These are phyloP conservation scores for Punctoribates punctum DNA, from an alignment of 2,888 invertebrate species.

Conservation along the genomic window DNA sequence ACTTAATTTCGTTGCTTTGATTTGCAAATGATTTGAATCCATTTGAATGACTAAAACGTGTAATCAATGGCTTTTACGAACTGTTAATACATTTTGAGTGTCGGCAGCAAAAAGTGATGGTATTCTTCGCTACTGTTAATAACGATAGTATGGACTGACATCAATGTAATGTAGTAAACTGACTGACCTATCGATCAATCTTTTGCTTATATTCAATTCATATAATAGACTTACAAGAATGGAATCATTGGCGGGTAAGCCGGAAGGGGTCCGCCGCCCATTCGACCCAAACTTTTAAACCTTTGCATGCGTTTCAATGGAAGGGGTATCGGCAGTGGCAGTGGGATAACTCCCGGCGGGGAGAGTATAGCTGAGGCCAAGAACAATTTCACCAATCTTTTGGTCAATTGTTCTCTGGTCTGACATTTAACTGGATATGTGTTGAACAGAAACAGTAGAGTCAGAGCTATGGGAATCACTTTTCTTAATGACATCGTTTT, in stretches of 20 bases:
- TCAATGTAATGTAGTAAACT: slow-evolving; percentile 14
- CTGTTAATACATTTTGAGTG: neutral
- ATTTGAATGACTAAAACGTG: neutral
- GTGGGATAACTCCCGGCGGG: neutral
- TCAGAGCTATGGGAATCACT: neutral
- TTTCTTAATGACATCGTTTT: neutral
- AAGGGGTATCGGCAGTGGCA: slow-evolving; percentile 10
- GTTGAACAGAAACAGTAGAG: neutral
- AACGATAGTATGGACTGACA: slow-evolving; percentile 5
- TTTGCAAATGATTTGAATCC: neutral
- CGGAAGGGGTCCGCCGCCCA: neutral
- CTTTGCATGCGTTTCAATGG: neutral
- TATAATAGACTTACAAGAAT: slow-evolving; percentile 11
- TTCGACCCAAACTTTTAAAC: neutral
- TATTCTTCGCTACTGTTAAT: slow-evolving; percentile 20
- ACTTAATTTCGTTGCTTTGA: too few species aligned
- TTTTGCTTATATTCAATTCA: neutral
- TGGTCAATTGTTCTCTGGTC: neutral
- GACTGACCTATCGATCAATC: neutral
- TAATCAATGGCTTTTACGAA: neutral
- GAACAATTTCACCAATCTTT: slow-evolving; percentile 7
- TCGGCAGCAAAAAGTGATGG: slow-evolving; percentile 13
- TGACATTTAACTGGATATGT: neutral
- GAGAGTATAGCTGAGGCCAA: slow-evolving; percentile 25
- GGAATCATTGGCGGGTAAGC: neutral